A percentile compares a stretch with the other conserved stretches of the same genome.
phyloP scores from a whole-genome alignment of 2,888 invertebrate genomes.

The Dasysyrphus albostriatus region DNA sequence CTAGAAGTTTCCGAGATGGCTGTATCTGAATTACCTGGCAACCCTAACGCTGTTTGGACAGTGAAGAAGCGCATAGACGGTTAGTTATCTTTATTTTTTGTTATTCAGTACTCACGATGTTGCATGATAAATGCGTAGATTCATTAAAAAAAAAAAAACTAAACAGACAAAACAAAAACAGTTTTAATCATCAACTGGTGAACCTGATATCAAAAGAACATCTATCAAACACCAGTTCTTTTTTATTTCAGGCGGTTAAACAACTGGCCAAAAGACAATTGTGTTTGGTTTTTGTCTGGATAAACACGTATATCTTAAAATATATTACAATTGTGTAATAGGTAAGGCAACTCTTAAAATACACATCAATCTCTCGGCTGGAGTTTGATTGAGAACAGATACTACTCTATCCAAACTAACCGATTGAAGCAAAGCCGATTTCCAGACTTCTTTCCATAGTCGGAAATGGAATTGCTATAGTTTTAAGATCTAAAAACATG shows the following conservation, averaged over 20 bases:
- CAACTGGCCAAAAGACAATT: conserved; percentile 77
- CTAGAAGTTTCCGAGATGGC: conserved; percentile 99
- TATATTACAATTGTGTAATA: conserved; percentile 73
- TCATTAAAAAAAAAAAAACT: conserved; percentile 64
- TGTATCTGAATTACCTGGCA: conserved; percentile 99
- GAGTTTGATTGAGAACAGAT: conserved; percentile 61
- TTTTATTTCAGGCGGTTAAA: conserved; percentile 90
- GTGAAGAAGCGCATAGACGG: conserved; percentile 98
- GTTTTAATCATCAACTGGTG: conserved; percentile 79
- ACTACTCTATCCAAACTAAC: conserved; percentile 58
- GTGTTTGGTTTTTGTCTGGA: conserved; percentile 71
- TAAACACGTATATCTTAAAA: conserved; percentile 77
- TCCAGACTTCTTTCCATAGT: conserved; percentile 56
- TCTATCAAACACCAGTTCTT: conserved; percentile 96
- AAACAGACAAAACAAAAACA: conserved; percentile 64
- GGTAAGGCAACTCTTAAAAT: conserved; percentile 82
- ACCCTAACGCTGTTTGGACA: conserved; percentile 99
- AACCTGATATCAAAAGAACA: conserved; percentile 82
- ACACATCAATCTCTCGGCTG: conserved; percentile 42
- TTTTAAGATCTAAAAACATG: conserved; percentile 64
- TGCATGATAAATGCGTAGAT: conserved; percentile 40
- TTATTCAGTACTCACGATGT: conserved; percentile 28
- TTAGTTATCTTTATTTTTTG: conserved; percentile 85
- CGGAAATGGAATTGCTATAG: conserved; percentile 35
- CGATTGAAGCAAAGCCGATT: conserved; percentile 22